Conservation (phyloP, 2,113 vertebrate species). For the Spea multiplicata region DNA sequence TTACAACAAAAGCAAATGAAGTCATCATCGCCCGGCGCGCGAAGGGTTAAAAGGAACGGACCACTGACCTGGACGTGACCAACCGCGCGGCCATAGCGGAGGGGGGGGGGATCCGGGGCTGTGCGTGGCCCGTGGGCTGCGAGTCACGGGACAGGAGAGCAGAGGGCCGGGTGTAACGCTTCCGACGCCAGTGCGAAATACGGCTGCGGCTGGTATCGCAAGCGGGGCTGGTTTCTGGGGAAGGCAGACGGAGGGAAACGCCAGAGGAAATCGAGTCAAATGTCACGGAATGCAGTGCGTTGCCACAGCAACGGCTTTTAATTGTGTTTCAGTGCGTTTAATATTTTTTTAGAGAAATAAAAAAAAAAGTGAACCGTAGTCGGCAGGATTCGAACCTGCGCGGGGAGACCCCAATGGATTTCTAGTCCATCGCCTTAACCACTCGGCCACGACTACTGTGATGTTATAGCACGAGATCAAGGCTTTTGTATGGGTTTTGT, state of each 20-base stretch:
- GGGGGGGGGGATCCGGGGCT: slow-evolving; percentile 19
- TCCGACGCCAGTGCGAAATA: neutral
- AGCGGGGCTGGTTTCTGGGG: too few species aligned
- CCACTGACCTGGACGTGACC: slow-evolving; percentile 60
- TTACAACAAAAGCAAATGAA: too few species aligned
- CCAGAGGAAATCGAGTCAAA: too few species aligned
- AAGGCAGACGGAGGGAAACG: too few species aligned
- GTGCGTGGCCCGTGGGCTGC: neutral
- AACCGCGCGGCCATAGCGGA: slow-evolving; percentile 56
- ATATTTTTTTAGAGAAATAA: too few species aligned
- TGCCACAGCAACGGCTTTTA: too few species aligned
- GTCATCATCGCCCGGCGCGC: neutral
- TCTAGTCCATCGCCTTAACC: too few species aligned
- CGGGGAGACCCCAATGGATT: too few species aligned
- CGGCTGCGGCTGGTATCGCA: too few species aligned
- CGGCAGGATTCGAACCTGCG: slow-evolving; percentile 56
- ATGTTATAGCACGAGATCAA: neutral
- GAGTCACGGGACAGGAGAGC: neutral
- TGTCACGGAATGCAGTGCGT: too few species aligned
- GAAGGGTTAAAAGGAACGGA: neutral
- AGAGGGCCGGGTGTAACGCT: neutral
- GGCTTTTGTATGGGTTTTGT: neutral
- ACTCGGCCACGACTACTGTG: slow-evolving; percentile 65
- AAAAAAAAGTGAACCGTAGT: slow-evolving; percentile 67
- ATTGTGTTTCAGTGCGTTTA: too few species aligned